A percentile compares a stretch with the other conserved stretches of the same genome.
phyloP scores from a whole-genome alignment of 2,888 invertebrate species.

The Acanthosepion pharaonis region DNA sequence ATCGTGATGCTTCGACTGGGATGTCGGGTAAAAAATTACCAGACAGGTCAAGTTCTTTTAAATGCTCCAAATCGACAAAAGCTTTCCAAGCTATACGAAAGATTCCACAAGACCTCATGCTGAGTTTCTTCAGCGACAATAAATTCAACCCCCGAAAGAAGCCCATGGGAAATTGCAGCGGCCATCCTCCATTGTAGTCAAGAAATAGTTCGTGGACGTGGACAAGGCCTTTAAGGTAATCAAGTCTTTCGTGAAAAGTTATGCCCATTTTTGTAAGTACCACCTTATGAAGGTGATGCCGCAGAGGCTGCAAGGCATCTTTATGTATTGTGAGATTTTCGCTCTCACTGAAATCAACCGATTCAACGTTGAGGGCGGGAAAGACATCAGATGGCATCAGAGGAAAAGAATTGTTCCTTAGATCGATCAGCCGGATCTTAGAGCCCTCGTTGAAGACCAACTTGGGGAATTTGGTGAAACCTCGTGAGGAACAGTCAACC shows the following conservation, averaged over 20 bases:
- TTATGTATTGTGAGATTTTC: conserved; percentile 39
- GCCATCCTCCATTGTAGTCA: conserved; percentile 43
- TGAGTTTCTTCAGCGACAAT: conserved; percentile 38
- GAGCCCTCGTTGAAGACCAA: conserved; percentile 33
- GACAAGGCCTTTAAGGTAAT: conserved; percentile 37
- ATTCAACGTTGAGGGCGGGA: conserved; percentile 7
- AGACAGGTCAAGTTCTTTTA: conserved; percentile 42
- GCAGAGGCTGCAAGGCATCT: background rate
- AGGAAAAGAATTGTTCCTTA: conserved; percentile 21
- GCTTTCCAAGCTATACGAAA: conserved; percentile 37
- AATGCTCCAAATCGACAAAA: background rate
- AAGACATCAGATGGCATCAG: background rate
- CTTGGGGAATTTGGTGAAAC: conserved; percentile 5
- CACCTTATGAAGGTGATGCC: conserved; percentile 3
- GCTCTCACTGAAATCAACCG: background rate
- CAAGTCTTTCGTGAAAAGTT: conserved; percentile 11
- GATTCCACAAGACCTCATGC: conserved; percentile 43
- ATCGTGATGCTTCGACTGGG: background rate
- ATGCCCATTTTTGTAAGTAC: background rate
- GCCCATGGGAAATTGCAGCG: background rate
- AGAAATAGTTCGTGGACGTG: conserved; percentile 6
- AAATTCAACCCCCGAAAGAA: conserved; percentile 33
- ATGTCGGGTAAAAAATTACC: background rate
- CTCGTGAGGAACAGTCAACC: conserved; percentile 40
- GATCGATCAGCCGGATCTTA: background rate